Evolutionary conservation across 2,888 invertebrate genomes (phyloP).

Genomic region (Melieria omissa): DNA sequence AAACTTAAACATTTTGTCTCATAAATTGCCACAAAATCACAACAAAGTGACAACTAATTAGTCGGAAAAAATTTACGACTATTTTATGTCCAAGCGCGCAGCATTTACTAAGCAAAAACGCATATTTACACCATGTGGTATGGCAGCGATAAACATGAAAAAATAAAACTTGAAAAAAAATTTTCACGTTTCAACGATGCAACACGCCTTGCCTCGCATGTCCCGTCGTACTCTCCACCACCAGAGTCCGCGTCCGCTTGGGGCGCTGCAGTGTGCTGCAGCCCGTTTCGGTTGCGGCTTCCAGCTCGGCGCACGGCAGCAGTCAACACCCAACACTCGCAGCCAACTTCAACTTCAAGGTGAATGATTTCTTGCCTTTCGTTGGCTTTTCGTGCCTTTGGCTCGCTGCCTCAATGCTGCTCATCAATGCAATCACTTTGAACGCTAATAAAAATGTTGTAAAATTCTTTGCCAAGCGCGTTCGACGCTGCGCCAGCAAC

Average conservation of each 20-base stretch:
- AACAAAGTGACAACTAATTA: slow-evolving; percentile 44
- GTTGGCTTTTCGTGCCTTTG: neutral
- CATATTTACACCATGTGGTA: neutral
- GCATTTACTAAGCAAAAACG: neutral
- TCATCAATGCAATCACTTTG: slow-evolving; percentile 21
- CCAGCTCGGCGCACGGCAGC: too few relatives aligned
- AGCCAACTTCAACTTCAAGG: neutral
- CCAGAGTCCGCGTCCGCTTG: too few relatives aligned
- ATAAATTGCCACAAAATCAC: slow-evolving; percentile 19
- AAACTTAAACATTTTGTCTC: neutral
- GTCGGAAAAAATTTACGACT: slow-evolving; percentile 27
- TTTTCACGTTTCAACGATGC: neutral
- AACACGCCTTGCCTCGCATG: neutral
- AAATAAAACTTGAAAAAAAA: neutral
- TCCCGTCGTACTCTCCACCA: too few relatives aligned
- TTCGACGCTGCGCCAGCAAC: too few relatives aligned
- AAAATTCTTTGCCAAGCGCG: neutral
- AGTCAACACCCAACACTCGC: neutral
- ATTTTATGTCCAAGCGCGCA: slow-evolving; percentile 8
- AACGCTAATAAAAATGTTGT: slow-evolving; percentile 25
- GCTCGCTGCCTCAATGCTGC: neutral
- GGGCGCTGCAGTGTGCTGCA: too few relatives aligned
- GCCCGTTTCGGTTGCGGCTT: too few relatives aligned
- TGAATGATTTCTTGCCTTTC: slow-evolving; percentile 18
- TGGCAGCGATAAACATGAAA: neutral